Base-by-base conservation (phyloP, 2,888 invertebrate species). In the Cacoxenus indagator region DNA sequence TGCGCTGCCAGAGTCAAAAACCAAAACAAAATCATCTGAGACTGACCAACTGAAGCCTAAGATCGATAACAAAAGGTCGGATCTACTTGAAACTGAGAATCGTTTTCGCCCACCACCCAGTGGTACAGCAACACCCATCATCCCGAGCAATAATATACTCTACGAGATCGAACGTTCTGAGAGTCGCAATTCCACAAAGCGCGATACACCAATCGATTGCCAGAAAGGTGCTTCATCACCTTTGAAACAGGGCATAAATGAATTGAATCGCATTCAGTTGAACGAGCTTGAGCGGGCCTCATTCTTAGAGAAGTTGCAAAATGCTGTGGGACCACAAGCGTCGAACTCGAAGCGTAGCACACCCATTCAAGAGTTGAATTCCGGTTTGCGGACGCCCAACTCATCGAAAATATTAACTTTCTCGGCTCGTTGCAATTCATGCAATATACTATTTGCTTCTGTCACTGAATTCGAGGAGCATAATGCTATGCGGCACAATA, bases 371-470 rank as follows among this genome's bases (percentile, higher is more conserved):
- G 26, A 62, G 11, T 22, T 22, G 31, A 55, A 14, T 5, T 22
- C 51, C 4, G 51, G 19, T 9, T 37, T 37, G 5, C 37, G 37
- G 37, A 57, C 48, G 26, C 61, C 48, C 45, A 14, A n/a, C n/a
- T n/a, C n/a, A n/a, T n/a, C n/a, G n/a, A 65, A 73, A 5, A 37
- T 74, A 55, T 45, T 79, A 64, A 75, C 72, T 2, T 80, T 84
- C 59, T 85, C 85, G 17, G 87, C 87, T 1, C 84, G 87, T 17
- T 87, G 88, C 62, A 84, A 82, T 67, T 82, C 83, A 24, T 87
- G 88, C 69, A 85, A 84, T 64, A 74, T 83, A 57, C 68, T 78
- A 4, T 88, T 87, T 62, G 84, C 84, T 22, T 81, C 82, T 2
- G 78, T 88, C 22, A 78, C 80, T 48, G 82, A 83, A 17, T 71